phyloP scores from a whole-genome alignment of 2,797 vertebrate species.

The Etheostoma perlongum region DNA sequence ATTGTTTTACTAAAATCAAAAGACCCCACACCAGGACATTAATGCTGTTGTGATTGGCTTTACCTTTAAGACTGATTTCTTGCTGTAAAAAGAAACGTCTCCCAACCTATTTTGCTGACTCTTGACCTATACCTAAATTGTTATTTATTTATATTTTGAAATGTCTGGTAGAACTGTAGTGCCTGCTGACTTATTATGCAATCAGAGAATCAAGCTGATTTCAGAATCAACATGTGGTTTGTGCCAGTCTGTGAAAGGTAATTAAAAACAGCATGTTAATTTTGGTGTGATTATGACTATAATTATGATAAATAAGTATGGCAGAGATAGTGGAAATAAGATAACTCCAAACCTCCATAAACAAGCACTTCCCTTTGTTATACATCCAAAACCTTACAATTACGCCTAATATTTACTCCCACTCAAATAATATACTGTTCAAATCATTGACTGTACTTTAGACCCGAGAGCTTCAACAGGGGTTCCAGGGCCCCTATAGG shows the following conservation, averaged over 20 bases:
- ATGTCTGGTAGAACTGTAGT: neutral
- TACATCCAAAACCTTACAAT: neutral
- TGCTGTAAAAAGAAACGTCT: no score
- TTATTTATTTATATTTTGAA: neutral
- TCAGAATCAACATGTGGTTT: neutral
- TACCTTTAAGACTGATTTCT: neutral
- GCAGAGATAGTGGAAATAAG: neutral
- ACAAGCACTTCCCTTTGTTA: neutral
- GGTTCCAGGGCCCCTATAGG: no score
- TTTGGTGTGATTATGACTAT: neutral
- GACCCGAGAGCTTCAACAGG: no score
- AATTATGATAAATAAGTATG: neutral
- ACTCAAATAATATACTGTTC: neutral
- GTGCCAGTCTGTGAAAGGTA: neutral
- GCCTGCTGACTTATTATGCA: neutral
- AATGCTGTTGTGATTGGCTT: neutral
- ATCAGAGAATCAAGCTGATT: neutral
- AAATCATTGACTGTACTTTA: no score
- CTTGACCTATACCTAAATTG: neutral
- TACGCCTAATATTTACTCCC: no score
- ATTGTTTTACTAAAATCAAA: neutral
- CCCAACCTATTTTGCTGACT: neutral
- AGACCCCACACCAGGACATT: neutral
- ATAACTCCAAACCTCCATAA: neutral
- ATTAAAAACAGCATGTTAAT: neutral